phyloP scores from a whole-genome alignment of 2,113 vertebrate species.

The Phylloscopus trochiloides region DNA sequence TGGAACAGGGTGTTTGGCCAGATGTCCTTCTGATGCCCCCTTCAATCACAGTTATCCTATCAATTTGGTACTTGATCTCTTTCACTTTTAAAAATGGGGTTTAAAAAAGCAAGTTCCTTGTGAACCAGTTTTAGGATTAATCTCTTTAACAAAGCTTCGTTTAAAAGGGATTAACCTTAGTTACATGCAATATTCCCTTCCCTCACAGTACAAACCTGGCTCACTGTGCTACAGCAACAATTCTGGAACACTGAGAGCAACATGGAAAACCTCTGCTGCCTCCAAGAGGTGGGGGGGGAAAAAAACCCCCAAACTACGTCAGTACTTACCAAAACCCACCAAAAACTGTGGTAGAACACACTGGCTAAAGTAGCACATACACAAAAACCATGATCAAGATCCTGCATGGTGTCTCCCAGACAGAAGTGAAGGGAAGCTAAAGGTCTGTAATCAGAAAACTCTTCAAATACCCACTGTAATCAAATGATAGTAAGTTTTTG shows the following conservation, averaged over 20 bases:
- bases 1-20: not conserved
- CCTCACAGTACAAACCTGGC: not conserved
- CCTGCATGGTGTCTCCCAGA: not conserved
- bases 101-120: not conserved
- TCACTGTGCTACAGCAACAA: rapidly evolving
- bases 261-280: not conserved
- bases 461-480: not conserved
- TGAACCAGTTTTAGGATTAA: not conserved
- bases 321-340: not conserved
- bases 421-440: not conserved
- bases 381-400: not conserved
- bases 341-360: not conserved
- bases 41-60: not conserved
- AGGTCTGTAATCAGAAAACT: not conserved
- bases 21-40: not conserved
- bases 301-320: not conserved
- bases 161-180: constrained; percentile 28
- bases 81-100: not conserved
- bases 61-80: not conserved
- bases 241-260: not conserved
- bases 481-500: not conserved
- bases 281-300: not conserved
- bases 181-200: not conserved
- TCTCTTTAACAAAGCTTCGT: not conserved
- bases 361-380: not conserved